These are phyloP conservation scores for Bombyx mandarina DNA, from an alignment of 1,140 invertebrate genomes.

Conservation along the genomic window DNA sequence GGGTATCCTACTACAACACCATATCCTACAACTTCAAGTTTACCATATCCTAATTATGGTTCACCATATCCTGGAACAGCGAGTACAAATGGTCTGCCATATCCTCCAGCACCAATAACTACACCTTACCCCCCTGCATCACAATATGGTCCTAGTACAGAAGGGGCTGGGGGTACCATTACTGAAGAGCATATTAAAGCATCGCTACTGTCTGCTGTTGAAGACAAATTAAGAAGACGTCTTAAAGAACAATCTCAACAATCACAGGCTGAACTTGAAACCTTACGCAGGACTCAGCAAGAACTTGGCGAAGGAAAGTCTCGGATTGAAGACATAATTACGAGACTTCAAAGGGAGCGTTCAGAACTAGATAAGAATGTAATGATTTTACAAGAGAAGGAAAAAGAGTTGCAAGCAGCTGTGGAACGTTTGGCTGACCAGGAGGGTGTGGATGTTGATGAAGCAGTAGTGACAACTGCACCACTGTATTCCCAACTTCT, in stretches of 20 bases:
- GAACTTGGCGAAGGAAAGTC: conserved; percentile 90
- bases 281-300: conserved; percentile 87
- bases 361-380: conserved; percentile 90
- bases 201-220: conserved; percentile 93
- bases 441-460: conserved; percentile 92
- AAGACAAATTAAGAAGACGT: conserved; percentile 91
- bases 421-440: conserved; percentile 84
- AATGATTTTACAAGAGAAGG: conserved; percentile 85
- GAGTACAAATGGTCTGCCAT: conserved; percentile 42
- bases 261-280: conserved; percentile 92
- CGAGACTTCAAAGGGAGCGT: conserved; percentile 87
- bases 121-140: conserved; percentile 65
- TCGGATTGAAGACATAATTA: conserved; percentile 87
- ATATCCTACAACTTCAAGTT: conserved; percentile 44
- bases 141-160: conserved; percentile 45
- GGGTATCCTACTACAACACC: conserved; percentile 56
- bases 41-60: conserved; percentile 57
- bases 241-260: conserved; percentile 92
- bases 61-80: conserved; percentile 49
- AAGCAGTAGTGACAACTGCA: conserved; percentile 96
- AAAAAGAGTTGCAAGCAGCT: conserved; percentile 87
- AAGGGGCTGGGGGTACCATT: conserved; percentile 81
- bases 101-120: conserved; percentile 33
- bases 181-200: conserved; percentile 95
- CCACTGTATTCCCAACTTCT: conserved; percentile 98